These are phyloP conservation scores for Paralichthys olivaceus DNA, from an alignment of 2,113 vertebrate genomes.

Conservation along the genomic window DNA sequence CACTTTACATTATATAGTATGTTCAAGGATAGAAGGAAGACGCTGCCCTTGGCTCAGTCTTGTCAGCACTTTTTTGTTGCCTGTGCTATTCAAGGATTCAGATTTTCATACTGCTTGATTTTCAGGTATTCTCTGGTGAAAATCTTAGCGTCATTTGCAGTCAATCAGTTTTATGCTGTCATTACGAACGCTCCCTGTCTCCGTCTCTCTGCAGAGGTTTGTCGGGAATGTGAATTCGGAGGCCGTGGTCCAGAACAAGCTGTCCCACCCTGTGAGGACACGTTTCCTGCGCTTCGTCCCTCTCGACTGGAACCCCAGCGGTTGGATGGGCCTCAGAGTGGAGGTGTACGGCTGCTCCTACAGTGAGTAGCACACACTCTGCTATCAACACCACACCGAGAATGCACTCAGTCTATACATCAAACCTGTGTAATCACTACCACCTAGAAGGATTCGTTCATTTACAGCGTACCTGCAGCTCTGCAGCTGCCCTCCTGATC, in stretches of 20 bases:
- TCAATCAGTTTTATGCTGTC: not conserved
- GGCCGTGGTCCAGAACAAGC: constrained; percentile 88
- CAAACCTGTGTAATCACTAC: not conserved
- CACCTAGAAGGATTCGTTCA: constrained; percentile 3
- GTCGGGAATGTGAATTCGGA: constrained; percentile 91
- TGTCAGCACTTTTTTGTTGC: constrained; percentile 36
- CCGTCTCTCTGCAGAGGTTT: constrained; percentile 82
- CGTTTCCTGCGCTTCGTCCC: constrained; percentile 92
- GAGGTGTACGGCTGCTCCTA: constrained; percentile 93
- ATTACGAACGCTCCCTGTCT: not conserved
- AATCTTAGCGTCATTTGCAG: not conserved
- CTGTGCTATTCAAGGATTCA: constrained; percentile 35
- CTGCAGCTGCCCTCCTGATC: constrained; percentile 2
- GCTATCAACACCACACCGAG: not conserved
- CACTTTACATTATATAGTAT: constrained; percentile 51
- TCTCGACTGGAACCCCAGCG: constrained; percentile 87
- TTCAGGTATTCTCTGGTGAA: constrained; percentile 19
- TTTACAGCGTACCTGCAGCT: constrained; percentile 2
- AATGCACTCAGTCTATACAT: constrained; percentile 17
- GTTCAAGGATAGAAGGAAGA: constrained; percentile 39
- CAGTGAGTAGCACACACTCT: constrained; percentile 85
- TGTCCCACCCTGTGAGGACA: constrained; percentile 88
- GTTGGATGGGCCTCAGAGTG: constrained; percentile 89
- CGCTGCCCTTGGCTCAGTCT: constrained; percentile 32
- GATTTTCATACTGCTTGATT: constrained; percentile 41